Conservation (phyloP, 2,113 vertebrate genomes). For the Sialia sialis region DNA sequence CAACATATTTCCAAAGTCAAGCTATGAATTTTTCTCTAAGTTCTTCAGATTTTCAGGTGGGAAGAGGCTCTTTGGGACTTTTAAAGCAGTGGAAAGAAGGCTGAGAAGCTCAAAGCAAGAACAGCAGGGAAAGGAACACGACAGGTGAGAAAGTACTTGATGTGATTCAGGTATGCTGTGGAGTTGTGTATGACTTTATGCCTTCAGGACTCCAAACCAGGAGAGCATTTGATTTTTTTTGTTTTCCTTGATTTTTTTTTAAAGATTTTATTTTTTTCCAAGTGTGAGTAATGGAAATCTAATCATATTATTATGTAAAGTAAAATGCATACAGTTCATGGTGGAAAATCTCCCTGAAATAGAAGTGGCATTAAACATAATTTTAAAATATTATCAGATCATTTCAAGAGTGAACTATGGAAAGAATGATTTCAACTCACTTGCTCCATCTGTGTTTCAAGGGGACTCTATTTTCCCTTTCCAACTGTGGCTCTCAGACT, state of each 20-base stretch:
- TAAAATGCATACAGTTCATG: background rate
- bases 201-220: background rate
- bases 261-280: background rate
- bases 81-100: background rate
- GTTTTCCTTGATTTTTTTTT: background rate
- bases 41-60: background rate
- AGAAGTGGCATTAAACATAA: background rate
- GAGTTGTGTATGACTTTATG: background rate
- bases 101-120: background rate
- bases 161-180: background rate
- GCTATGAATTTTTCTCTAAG: background rate
- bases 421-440: constrained; percentile 48
- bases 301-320: background rate
- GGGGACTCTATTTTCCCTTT: constrained; percentile 70
- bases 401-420: background rate
- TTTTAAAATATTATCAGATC: background rate
- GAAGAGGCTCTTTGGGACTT: background rate
- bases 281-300: background rate
- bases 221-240: background rate
- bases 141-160: background rate
- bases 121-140: background rate
- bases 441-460: constrained; percentile 74
- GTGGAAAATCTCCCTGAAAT: background rate
- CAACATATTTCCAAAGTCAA: background rate
- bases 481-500: constrained; percentile 63